Conservation (phyloP, 2,888 invertebrate genomes). For the Xiphydria camelus region DNA sequence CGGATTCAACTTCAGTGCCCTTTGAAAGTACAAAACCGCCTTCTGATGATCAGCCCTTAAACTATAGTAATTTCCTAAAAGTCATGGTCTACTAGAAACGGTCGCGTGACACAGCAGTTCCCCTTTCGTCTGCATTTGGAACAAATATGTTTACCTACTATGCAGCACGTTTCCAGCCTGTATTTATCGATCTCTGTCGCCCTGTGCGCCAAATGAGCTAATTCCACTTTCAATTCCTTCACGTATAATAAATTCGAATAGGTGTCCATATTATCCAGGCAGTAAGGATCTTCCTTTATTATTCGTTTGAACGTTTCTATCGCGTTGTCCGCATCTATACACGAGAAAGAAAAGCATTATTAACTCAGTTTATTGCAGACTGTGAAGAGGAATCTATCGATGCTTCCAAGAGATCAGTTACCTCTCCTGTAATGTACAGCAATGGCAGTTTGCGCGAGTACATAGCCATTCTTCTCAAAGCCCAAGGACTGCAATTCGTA, state of each 20-base stretch:
- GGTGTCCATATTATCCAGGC: conserved; percentile 94
- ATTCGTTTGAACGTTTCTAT: conserved; percentile 82
- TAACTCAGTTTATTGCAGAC: not conserved
- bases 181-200: conserved; percentile 96
- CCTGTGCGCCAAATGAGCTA: conserved; percentile 91
- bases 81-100: conserved; percentile 2
- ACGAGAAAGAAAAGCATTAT: conserved; percentile 6
- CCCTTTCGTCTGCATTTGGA: too few relatives aligned
- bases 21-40: conserved; percentile 95
- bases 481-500: conserved; percentile 76
- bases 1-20: conserved; percentile 91
- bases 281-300: conserved; percentile 85
- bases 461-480: conserved; percentile 84
- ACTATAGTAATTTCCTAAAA: conserved; percentile 92
- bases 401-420: too few relatives aligned
- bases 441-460: conserved; percentile 89
- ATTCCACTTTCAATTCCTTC: conserved; percentile 87
- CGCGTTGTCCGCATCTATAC: conserved; percentile 80
- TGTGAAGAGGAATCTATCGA: too few relatives aligned
- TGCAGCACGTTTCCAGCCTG: conserved; percentile 95
- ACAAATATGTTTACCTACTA: conserved; percentile 85
- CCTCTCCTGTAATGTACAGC: conserved; percentile 91
- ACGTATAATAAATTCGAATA: conserved; percentile 96
- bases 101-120: not conserved
- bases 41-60: conserved; percentile 94